These are phyloP conservation scores for Rhopalosiphum maidis DNA, from an alignment of 1,140 invertebrate species.

Conservation along the genomic window DNA sequence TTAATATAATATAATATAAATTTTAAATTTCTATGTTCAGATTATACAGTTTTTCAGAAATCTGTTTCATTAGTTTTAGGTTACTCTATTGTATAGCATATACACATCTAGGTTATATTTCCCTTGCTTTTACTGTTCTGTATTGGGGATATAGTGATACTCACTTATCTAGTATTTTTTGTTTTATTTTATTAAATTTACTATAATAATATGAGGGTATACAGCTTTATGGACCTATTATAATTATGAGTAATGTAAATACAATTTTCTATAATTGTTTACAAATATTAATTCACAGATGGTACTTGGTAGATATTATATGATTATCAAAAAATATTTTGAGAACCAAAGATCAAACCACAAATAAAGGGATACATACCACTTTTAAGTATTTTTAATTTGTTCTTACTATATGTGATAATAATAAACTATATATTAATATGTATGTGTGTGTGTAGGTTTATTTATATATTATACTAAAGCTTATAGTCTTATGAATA, in stretches of 20 bases:
- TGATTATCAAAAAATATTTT: too few species aligned
- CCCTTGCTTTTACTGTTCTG: background rate
- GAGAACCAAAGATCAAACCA: too few species aligned
- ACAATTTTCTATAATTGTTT: background rate
- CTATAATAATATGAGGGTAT: background rate
- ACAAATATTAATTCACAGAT: background rate
- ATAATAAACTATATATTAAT: too few species aligned
- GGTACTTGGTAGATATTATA: background rate
- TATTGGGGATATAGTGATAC: background rate
- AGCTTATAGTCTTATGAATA: too few species aligned
- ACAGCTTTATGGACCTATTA: background rate
- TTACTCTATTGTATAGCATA: background rate
- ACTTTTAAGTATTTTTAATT: too few species aligned
- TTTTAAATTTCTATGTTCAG: background rate
- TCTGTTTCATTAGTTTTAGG: background rate
- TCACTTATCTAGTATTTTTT: background rate
- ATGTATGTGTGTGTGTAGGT: too few species aligned
- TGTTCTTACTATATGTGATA: too few species aligned
- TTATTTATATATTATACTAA: too few species aligned
- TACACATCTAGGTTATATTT: background rate
- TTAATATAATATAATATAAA: background rate
- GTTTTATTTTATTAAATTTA: background rate
- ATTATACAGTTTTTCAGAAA: background rate
- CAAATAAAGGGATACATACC: too few species aligned
- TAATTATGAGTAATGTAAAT: background rate